Evolutionary conservation across 2,113 vertebrate genomes (phyloP).

Genomic region (Vimba vimba): DNA sequence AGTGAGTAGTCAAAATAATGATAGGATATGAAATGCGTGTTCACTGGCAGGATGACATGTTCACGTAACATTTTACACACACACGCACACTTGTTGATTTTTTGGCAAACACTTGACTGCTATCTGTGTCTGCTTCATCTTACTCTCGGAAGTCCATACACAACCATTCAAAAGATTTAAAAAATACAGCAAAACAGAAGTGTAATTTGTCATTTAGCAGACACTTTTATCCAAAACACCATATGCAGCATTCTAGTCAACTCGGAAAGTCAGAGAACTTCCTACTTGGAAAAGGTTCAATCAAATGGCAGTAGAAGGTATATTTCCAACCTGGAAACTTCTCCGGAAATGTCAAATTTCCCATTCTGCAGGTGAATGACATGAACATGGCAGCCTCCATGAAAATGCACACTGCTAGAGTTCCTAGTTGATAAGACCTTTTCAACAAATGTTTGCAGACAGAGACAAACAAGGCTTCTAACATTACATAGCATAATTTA

Average conservation of each 20-base stretch:
- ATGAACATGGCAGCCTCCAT: background rate
- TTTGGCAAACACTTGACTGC: background rate
- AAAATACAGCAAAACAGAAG: background rate
- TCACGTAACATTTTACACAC: constrained; percentile 55
- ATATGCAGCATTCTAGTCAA: background rate
- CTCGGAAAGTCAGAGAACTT: background rate
- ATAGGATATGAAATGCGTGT: constrained; percentile 58
- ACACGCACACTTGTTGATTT: constrained; percentile 28
- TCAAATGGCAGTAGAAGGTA: background rate
- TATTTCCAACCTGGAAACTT: background rate
- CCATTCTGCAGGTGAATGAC: background rate
- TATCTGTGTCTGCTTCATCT: background rate
- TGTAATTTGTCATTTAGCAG: background rate
- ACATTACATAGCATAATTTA: background rate
- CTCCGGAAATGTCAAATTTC: background rate
- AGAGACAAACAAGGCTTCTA: background rate
- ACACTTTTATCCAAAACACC: background rate
- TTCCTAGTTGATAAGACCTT: background rate
- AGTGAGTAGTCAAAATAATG: constrained; percentile 48
- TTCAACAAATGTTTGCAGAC: background rate
- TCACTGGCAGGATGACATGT: constrained; percentile 23
- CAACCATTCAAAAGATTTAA: background rate
- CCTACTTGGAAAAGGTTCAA: background rate
- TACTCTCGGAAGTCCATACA: background rate
- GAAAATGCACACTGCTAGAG: background rate